A percentile compares a stretch with the other conserved stretches of the same genome.
These are phyloP conservation scores for Pelmatolapia mariae DNA, from an alignment of 2,113 vertebrate species.

Conservation along the genomic window DNA sequence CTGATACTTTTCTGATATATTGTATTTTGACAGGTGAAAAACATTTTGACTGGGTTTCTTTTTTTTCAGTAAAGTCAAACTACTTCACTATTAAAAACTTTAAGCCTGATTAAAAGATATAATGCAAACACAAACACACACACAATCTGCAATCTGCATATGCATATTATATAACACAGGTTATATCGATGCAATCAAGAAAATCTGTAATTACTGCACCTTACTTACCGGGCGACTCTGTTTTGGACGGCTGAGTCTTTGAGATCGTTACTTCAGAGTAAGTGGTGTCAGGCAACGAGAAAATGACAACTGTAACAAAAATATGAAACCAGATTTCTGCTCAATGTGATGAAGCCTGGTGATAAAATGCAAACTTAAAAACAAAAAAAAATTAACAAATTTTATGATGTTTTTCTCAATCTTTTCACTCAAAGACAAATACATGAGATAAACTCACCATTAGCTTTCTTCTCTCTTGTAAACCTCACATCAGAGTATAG, in stretches of 20 bases:
- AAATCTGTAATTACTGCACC: not conserved
- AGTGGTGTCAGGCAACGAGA: not conserved
- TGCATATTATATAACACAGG: not conserved
- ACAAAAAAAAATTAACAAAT: accelerated
- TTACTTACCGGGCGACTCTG: not conserved
- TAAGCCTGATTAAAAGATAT: not conserved
- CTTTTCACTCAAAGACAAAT: too few species aligned
- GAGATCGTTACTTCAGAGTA: not conserved
- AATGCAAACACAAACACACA: not conserved
- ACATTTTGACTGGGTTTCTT: not conserved
- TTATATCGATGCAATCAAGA: not conserved
- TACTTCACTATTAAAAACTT: not conserved
- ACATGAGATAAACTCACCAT: not conserved
- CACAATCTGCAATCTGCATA: not conserved
- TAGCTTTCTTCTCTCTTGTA: accelerated
- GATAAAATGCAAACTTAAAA: not conserved
- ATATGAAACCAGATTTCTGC: not conserved
- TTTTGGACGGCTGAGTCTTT: not conserved
- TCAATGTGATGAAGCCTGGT: not conserved
- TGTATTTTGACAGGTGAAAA: not conserved
- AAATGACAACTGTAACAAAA: not conserved
- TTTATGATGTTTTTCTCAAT: not conserved
- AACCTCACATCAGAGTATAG: conserved; percentile 25
- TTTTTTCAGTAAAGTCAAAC: not conserved
- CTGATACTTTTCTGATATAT: accelerated